phyloP scores from a whole-genome alignment of 2,888 invertebrate species.

The Machimus rusticus region DNA sequence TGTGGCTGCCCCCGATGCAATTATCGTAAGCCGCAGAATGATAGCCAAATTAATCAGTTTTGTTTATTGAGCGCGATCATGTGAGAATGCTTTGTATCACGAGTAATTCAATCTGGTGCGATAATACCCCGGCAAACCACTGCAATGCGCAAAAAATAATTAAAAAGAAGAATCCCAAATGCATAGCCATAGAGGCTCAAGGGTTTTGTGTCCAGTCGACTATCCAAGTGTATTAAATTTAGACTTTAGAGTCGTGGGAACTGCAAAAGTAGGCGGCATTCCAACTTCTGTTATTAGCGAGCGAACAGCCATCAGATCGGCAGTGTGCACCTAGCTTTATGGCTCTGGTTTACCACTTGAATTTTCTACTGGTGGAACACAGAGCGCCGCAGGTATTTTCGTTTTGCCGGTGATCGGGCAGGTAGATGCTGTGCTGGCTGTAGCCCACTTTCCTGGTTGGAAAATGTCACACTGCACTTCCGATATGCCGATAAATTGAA shows the following conservation, averaged over 20 bases:
- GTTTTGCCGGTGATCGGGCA: neutral
- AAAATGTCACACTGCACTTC: neutral
- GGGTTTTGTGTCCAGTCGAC: neutral
- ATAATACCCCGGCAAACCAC: neutral
- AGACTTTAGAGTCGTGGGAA: neutral
- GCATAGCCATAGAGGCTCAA: neutral
- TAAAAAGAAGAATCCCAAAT: neutral
- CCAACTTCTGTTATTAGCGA: neutral
- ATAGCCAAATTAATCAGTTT: neutral
- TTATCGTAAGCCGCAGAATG: neutral
- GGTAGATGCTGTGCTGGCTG: neutral
- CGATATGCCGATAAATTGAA: neutral
- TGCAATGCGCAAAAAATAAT: neutral
- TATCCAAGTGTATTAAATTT: neutral
- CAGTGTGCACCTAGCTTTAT: too few species aligned
- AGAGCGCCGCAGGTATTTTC: neutral
- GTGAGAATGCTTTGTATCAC: neutral
- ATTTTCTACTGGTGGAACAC: neutral
- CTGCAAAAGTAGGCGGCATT: slow-evolving; percentile 10
- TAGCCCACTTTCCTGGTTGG: neutral
- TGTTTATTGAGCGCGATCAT: neutral
- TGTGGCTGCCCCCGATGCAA: neutral
- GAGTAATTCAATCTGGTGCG: neutral
- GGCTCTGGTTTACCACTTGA: neutral
- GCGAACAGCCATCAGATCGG: neutral